phyloP scores from a whole-genome alignment of 2,888 invertebrate genomes.

The Melolontha melolontha region DNA sequence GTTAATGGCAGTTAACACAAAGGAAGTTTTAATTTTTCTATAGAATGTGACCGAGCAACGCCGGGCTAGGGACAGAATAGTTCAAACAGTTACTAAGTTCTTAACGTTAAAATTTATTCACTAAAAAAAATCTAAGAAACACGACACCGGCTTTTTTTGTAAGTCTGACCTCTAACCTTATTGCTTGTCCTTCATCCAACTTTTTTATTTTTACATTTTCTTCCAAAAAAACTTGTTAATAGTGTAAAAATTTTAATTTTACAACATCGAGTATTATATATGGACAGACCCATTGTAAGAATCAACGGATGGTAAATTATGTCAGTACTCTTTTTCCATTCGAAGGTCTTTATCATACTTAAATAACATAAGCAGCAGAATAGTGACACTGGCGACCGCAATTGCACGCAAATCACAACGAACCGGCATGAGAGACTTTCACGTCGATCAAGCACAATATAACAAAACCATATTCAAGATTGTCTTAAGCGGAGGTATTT shows the following conservation, averaged over 20 bases:
- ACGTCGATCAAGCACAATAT: conserved; percentile 14
- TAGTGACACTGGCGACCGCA: conserved; percentile 16
- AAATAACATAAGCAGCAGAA: conserved; percentile 12
- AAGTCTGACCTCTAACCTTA: no score
- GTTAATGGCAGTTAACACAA: no score
- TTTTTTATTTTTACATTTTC: not conserved
- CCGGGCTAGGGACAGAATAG: no score
- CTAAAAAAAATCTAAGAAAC: no score
- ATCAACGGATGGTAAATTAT: conserved; percentile 5
- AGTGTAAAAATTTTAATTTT: not conserved
- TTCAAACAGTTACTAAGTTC: no score
- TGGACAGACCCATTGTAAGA: not conserved
- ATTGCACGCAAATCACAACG: not conserved
- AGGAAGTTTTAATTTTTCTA: no score
- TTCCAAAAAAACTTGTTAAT: not conserved
- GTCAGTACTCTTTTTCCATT: conserved; percentile 19
- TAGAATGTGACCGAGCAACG: no score
- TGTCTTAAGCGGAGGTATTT: conserved; percentile 20
- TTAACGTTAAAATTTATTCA: no score
- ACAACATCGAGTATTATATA: not conserved
- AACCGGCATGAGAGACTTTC: not conserved
- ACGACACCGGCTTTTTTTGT: no score
- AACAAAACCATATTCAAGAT: conserved; percentile 29
- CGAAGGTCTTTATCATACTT: conserved; percentile 38
- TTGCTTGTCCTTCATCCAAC: no score